These are phyloP conservation scores for Bos javanicus DNA, from an alignment of 2,113 vertebrate genomes.

Conservation along the genomic window DNA sequence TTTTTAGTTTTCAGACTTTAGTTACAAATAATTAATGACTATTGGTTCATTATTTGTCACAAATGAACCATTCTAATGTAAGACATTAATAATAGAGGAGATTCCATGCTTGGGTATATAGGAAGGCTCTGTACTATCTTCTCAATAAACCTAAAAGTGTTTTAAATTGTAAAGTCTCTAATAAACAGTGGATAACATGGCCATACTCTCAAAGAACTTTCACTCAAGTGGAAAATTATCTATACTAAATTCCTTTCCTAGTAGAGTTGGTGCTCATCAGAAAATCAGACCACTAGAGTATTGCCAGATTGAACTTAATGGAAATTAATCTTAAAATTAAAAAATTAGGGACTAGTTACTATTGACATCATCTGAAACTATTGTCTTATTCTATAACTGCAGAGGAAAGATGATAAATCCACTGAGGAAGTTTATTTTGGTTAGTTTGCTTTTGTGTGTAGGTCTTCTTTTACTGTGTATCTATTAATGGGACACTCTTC, in stretches of 20 bases:
- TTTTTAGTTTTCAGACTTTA: not conserved
- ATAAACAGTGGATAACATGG: not conserved
- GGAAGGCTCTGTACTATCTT: not conserved
- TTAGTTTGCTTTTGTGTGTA: not conserved
- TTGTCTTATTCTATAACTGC: not conserved
- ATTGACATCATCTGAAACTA: not conserved
- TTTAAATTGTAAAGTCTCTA: not conserved
- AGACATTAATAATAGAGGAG: not conserved
- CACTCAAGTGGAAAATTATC: not conserved
- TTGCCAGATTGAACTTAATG: not conserved
- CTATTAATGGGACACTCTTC: not conserved
- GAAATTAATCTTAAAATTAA: not conserved
- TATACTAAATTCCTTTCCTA: not conserved
- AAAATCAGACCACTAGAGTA: not conserved
- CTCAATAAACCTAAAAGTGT: not conserved
- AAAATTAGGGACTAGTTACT: not conserved
- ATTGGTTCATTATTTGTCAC: not conserved
- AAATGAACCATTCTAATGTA: not conserved
- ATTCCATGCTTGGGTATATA: not conserved
- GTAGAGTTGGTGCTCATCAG: not conserved
- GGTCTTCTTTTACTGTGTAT: not conserved
- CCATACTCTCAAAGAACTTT: not conserved
- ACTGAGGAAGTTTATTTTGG: not conserved
- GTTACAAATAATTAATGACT: not conserved
- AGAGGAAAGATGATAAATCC: not conserved